Conservation (phyloP, 2,113 vertebrate species). For the Octodon degus region DNA sequence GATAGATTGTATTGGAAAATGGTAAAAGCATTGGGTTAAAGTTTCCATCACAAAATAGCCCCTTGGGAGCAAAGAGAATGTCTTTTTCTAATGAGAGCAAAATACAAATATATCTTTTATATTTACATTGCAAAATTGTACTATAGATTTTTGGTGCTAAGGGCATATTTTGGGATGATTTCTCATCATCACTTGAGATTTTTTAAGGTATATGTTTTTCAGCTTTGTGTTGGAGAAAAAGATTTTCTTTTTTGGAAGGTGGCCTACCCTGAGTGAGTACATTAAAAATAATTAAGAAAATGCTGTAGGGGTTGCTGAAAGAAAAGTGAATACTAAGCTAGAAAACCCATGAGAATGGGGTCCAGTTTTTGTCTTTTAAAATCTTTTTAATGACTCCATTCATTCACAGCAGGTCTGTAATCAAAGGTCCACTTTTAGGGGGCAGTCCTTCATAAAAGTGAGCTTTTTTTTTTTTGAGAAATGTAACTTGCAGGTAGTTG, state of each 20-base stretch:
- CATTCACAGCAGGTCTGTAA: neutral
- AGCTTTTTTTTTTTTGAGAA: neutral
- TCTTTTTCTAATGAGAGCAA: slow-evolving; percentile 12
- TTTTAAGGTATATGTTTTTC: slow-evolving; percentile 33
- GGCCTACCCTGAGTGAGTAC: neutral
- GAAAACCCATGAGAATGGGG: neutral
- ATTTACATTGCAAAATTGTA: slow-evolving; percentile 30
- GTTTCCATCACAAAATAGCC: neutral
- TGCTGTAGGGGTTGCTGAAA: neutral
- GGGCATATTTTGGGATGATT: neutral
- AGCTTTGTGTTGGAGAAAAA: slow-evolving; percentile 37
- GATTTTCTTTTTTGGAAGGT: slow-evolving; percentile 21
- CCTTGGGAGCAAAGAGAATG: neutral
- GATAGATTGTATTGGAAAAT: neutral
- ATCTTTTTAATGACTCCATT: neutral
- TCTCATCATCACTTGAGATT: neutral
- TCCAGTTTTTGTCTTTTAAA: neutral
- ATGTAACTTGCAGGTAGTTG: neutral
- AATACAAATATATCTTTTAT: neutral
- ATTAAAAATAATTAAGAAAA: slow-evolving; percentile 48
- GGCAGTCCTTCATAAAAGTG: neutral
- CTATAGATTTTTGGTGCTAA: slow-evolving; percentile 1
- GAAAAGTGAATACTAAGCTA: neutral
- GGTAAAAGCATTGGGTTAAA: neutral
- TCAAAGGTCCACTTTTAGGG: neutral